A percentile compares a stretch with the other conserved stretches of the same genome.
Conservation (phyloP, 2,888 invertebrate species). For the Scaptomyza parva region DNA sequence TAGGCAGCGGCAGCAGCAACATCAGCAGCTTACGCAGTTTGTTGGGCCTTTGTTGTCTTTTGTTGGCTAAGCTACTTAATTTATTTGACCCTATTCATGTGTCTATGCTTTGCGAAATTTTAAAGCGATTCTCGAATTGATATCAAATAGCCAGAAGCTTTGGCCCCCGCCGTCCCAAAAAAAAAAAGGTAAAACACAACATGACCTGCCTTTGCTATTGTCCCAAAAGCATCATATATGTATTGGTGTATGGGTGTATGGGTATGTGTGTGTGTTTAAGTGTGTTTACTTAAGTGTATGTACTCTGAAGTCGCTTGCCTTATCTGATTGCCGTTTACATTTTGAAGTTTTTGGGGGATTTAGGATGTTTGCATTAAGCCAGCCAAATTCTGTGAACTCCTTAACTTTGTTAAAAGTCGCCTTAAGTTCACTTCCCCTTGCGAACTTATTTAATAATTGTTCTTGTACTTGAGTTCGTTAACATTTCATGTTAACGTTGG, state of each 20-base stretch:
- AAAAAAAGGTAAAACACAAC: constrained; percentile 35
- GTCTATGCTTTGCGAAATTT: constrained; percentile 47
- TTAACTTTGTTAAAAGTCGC: constrained; percentile 8
- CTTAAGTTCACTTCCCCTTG: background rate
- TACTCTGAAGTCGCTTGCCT: constrained; percentile 2
- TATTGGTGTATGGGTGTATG: constrained; percentile 4
- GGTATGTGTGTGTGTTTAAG: constrained; percentile 1
- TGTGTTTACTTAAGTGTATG: constrained; percentile 7
- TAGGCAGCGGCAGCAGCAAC: constrained; percentile 63
- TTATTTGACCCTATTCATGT: constrained; percentile 67
- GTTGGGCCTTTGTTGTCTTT: constrained; percentile 65
- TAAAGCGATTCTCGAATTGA: constrained; percentile 64
- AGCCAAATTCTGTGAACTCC: constrained; percentile 12
- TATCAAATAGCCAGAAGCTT: constrained; percentile 59
- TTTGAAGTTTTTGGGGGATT: constrained; percentile 29
- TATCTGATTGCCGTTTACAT: constrained; percentile 25
- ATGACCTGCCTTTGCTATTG: constrained; percentile 48
- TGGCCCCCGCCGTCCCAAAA: too few species aligned
- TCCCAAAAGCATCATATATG: constrained; percentile 4
- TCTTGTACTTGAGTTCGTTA: constrained; percentile 5
- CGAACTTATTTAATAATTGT: constrained; percentile 8
- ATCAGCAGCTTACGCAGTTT: constrained; percentile 61
- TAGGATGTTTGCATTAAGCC: constrained; percentile 25
- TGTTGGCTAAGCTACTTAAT: constrained; percentile 72
- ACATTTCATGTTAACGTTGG: background rate